Conservation (phyloP, 1,140 invertebrate species). For the Stegodyphus mimosarum region DNA sequence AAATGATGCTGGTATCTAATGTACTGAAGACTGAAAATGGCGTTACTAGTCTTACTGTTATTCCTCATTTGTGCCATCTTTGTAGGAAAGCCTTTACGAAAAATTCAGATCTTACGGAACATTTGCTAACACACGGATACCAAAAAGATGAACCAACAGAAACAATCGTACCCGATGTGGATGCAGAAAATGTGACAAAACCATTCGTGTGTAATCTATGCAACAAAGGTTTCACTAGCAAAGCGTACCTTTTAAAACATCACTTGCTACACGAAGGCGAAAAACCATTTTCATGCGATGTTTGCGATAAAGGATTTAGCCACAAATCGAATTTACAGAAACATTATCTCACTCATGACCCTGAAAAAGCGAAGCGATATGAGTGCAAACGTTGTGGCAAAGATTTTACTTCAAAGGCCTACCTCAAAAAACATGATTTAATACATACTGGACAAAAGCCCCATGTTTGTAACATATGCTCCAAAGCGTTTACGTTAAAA, state of each 20-base stretch:
- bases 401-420: slow-evolving; percentile 57
- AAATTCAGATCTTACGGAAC: slow-evolving; percentile 34
- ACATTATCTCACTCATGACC: slow-evolving; percentile 56
- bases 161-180: neutral
- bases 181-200: slow-evolving; percentile 18
- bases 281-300: slow-evolving; percentile 60
- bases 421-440: slow-evolving; percentile 74
- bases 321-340: slow-evolving; percentile 44
- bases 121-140: slow-evolving; percentile 27
- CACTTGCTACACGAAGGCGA: slow-evolving; percentile 44
- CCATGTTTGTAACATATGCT: slow-evolving; percentile 71
- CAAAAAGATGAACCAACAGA: neutral
- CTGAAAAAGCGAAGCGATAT: slow-evolving; percentile 54
- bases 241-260: slow-evolving; percentile 45
- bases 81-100: slow-evolving; percentile 53
- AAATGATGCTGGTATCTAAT: slow-evolving; percentile 30
- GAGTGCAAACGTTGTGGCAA: slow-evolving; percentile 55
- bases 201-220: slow-evolving; percentile 33
- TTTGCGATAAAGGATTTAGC: slow-evolving; percentile 57
- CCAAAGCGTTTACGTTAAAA: slow-evolving; percentile 70
- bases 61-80: slow-evolving; percentile 45
- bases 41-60: slow-evolving; percentile 44
- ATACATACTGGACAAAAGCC: slow-evolving; percentile 82
- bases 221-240: slow-evolving; percentile 43
- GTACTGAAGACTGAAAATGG: slow-evolving; percentile 44